These are phyloP conservation scores for Papilio polytes DNA, from an alignment of 1,140 invertebrate genomes.

Conservation along the genomic window DNA sequence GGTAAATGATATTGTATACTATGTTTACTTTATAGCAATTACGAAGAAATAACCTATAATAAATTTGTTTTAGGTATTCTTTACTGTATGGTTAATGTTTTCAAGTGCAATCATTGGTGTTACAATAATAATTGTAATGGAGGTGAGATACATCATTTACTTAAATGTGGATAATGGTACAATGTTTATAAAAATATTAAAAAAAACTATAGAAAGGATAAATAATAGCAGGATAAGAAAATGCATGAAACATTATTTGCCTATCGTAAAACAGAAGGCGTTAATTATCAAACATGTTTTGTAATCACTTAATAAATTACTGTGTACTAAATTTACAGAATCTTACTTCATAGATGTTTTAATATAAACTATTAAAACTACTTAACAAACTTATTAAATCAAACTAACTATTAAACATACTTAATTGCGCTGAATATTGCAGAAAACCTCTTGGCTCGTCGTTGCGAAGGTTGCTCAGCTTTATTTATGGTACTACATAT, in stretches of 20 bases:
- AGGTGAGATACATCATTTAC: constrained; percentile 49
- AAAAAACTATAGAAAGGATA: not conserved
- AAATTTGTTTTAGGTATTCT: constrained; percentile 53
- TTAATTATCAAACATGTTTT: not conserved
- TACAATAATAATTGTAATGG: constrained; percentile 55
- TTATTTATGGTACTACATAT: constrained; percentile 58
- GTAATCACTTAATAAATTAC: no score
- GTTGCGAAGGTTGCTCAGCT: constrained; percentile 50
- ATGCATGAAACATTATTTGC: not conserved
- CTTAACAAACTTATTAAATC: not conserved
- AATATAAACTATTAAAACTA: not conserved
- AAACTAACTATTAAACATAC: not conserved
- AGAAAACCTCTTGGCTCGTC: constrained; percentile 58
- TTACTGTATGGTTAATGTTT: constrained; percentile 69
- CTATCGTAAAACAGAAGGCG: not conserved
- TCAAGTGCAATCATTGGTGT: constrained; percentile 60
- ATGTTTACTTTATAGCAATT: not conserved
- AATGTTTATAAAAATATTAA: not conserved
- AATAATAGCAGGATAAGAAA: not conserved
- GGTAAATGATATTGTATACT: constrained; percentile 48
- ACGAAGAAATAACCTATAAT: not conserved
- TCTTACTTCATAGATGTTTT: no score
- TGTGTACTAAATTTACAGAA: no score
- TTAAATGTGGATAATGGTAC: not conserved
- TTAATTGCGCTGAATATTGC: constrained; percentile 35